Evolutionary conservation across 2,797 vertebrate species (phyloP).

Genomic region (Rhabdophis nuchalis): DNA sequence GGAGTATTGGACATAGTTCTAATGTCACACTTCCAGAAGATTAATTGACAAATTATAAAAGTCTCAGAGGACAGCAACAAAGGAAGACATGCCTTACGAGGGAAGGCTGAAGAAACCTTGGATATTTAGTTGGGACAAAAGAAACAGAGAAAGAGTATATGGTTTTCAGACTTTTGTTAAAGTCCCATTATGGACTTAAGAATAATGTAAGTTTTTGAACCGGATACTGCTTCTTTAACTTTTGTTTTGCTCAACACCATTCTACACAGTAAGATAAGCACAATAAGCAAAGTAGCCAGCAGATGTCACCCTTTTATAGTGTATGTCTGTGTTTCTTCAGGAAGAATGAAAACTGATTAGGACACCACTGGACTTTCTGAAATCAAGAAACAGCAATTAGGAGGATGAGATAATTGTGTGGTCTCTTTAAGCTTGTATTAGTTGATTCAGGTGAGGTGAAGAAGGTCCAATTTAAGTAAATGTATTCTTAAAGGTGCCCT

Average conservation of each 20-base stretch:
- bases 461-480: not conserved
- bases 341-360: not conserved
- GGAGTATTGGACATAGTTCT: not conserved
- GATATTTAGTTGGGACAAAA: not conserved
- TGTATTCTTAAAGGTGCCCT: not conserved
- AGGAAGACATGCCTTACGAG: not conserved
- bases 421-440: not conserved
- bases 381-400: not conserved
- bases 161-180: not conserved
- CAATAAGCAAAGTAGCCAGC: not conserved
- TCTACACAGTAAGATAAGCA: no score
- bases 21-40: not conserved
- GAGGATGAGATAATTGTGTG: not conserved
- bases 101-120: not conserved
- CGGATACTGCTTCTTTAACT: not conserved
- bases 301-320: not conserved
- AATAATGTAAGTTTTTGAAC: not conserved
- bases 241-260: not conserved
- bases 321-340: not conserved
- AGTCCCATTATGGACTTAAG: not conserved
- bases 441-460: not conserved
- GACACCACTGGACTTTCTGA: not conserved
- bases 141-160: not conserved
- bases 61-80: not conserved
- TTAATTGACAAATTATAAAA: not conserved